Percentiles rank a stretch among this genome's conserved stretches.
Evolutionary conservation across 2,113 vertebrate genomes (phyloP).

Genomic region (Rutilus rutilus): DNA sequence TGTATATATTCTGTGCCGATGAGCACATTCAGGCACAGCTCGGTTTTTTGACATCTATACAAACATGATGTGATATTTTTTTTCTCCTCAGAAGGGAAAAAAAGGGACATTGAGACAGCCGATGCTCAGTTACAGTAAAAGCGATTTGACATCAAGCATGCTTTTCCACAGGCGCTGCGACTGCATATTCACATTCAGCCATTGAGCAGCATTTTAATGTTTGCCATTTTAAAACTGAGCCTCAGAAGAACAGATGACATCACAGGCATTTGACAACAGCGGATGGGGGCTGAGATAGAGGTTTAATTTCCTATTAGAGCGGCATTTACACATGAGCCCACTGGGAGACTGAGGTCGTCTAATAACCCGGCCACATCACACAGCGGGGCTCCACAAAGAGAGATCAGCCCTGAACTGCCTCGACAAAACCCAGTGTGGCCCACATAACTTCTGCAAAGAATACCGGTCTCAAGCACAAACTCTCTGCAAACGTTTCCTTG

Average conservation of each 20-base stretch:
- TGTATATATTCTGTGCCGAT: constrained; percentile 35
- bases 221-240: constrained; percentile 38
- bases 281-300: constrained; percentile 20
- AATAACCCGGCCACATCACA: constrained; percentile 32
- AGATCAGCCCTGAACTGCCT: neutral
- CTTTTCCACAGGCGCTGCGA: neutral
- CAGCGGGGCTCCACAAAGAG: constrained; percentile 17
- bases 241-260: constrained; percentile 32
- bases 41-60: constrained; percentile 25
- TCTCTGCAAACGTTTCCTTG: neutral
- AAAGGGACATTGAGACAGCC: constrained; percentile 31
- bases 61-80: constrained; percentile 27
- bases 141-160: constrained; percentile 34
- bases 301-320: constrained; percentile 55
- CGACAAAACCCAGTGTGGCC: neutral
- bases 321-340: constrained; percentile 51
- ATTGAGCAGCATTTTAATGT: neutral
- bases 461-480: neutral
- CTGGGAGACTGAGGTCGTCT: constrained; percentile 32
- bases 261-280: constrained; percentile 11
- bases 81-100: neutral
- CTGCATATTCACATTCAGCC: neutral
- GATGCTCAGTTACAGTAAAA: constrained; percentile 33
- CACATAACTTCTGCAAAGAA: constrained; percentile 8
- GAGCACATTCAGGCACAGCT: neutral